Evolutionary conservation across 2,888 invertebrate species (phyloP), one percentile per base, ranked within the genome.

Genomic region (Pharmacophagus antenor): DNA sequence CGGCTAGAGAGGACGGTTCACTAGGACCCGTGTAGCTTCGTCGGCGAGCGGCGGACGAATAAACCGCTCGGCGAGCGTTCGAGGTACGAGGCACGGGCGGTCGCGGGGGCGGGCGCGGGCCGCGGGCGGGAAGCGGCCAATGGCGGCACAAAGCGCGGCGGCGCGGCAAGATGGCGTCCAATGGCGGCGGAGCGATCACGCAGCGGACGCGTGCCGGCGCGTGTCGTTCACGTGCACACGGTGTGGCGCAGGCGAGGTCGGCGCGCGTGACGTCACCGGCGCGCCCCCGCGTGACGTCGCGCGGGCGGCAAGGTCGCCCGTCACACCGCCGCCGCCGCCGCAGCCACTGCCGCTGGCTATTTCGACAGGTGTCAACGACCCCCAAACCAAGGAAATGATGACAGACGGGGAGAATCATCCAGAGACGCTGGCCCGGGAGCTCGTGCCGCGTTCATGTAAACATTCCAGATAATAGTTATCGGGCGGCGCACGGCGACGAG

Each of bases 211-310:
- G 94, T 96, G 96, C 92, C 85, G 77, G 84, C 88, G 93, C 93
- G 93, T 93, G 94, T 80, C 94, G 93, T 95, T 95, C 96, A 96
- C 96, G 96, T 96, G 96, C 92, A 92, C 94, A 85, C 84, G 85
- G 94, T 92, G 93, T 95, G 95, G 93, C 93, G 85, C 82, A 10
- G 27, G 77, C 69, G 72, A 83, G 90, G 85, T 92, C 92, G 92
- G 83, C 79, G 81, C 79, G 81, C 76, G 85, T 92, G 91, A 91
- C 92, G 92, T 92, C 92, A 92, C 82, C 92, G 92, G 85, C 89
- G 88, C 90, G 86, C 90, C 91, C 88, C 88, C 86, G 89, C 84
- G 78, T 88, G 88, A 85, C 85, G 84, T 84, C 72, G 80, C 74
- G 76, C 76, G 78, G 76, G 76, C 76, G 78, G 76, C 80, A 77